phyloP scores from a whole-genome alignment of 2,888 invertebrate genomes.

The Subacronicta megacephala region DNA sequence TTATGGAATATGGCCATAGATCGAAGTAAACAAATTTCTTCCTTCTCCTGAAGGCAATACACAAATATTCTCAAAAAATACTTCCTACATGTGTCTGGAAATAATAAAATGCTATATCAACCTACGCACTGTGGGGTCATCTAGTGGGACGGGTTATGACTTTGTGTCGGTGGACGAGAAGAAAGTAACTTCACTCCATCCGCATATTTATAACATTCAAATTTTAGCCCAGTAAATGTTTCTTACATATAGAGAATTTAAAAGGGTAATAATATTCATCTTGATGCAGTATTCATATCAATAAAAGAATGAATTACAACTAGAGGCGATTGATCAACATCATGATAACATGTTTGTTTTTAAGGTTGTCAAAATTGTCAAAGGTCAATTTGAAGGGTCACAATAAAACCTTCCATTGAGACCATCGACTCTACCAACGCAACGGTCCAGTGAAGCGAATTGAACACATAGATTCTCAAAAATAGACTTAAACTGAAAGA shows the following conservation, averaged over 20 bases:
- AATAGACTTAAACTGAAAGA: too few relatives aligned
- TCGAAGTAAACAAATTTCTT: too few relatives aligned
- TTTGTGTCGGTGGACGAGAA: neutral
- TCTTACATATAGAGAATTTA: constrained; percentile 14
- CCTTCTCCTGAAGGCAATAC: too few relatives aligned
- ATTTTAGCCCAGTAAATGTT: constrained; percentile 10
- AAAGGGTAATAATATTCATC: constrained; percentile 12
- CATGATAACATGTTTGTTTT: neutral
- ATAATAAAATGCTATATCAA: constrained; percentile 23
- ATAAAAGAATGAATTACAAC: neutral
- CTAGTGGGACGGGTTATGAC: constrained; percentile 25
- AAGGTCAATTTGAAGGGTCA: too few relatives aligned
- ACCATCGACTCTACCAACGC: too few relatives aligned
- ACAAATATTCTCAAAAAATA: neutral
- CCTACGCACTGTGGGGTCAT: constrained; percentile 42
- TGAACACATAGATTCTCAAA: too few relatives aligned
- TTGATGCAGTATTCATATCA: neutral
- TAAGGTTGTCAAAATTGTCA: too few relatives aligned
- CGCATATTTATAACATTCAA: constrained; percentile 24
- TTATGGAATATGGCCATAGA: too few relatives aligned
- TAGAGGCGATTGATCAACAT: neutral
- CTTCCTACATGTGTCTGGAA: constrained; percentile 13
- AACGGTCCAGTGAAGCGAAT: too few relatives aligned
- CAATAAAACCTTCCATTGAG: too few relatives aligned
- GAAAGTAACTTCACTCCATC: constrained; percentile 40